phyloP scores from a whole-genome alignment of 2,797 vertebrate species.

The Coregonus sp. region DNA sequence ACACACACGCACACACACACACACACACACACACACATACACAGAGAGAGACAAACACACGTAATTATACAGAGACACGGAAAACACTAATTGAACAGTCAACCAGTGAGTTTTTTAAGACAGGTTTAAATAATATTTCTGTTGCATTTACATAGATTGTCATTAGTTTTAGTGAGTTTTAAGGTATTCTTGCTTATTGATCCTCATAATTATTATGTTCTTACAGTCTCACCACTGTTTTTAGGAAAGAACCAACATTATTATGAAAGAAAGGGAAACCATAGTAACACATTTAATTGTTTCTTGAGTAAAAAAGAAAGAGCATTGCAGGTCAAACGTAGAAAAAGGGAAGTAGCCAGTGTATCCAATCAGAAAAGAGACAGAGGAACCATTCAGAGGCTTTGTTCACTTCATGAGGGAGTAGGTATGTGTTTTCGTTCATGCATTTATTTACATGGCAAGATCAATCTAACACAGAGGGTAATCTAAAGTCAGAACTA shows the following conservation, averaged over 20 bases:
- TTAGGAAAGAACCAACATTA: neutral
- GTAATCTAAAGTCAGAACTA: too few relatives aligned
- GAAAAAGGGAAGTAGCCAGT: neutral
- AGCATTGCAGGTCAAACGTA: neutral
- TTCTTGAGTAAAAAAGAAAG: neutral
- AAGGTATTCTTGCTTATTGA: neutral
- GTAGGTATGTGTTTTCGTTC: neutral
- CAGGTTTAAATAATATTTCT: too few relatives aligned
- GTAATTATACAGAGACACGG: too few relatives aligned
- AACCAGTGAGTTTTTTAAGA: too few relatives aligned
- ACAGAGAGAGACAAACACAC: too few relatives aligned
- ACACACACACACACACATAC: neutral
- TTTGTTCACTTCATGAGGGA: neutral
- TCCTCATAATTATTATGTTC: neutral
- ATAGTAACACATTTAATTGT: neutral
- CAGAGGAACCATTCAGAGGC: neutral
- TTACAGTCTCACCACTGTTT: neutral
- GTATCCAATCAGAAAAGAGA: neutral
- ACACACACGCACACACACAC: constrained; percentile 1
- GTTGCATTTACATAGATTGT: neutral
- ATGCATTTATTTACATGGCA: neutral
- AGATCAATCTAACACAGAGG: too few relatives aligned
- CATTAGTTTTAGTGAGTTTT: neutral
- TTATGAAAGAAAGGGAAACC: neutral
- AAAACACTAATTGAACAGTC: too few relatives aligned